Evolutionary conservation across 2,797 vertebrate genomes (phyloP).

Genomic region (Onychomys leucogaster): DNA sequence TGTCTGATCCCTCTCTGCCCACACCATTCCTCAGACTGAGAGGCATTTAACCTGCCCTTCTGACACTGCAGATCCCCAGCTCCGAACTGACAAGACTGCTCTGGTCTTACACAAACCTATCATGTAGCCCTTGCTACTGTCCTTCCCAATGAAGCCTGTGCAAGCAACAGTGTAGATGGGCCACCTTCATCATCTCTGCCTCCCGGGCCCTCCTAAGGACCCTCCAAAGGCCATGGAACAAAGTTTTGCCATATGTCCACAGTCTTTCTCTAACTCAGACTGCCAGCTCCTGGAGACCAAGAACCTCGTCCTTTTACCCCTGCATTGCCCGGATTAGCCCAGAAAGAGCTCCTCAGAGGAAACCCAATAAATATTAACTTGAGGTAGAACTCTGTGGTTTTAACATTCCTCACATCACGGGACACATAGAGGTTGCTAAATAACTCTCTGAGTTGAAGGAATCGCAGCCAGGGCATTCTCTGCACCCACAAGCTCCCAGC

Average conservation of each 20-base stretch:
- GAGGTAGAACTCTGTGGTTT: not conserved
- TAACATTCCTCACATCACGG: fast-evolving
- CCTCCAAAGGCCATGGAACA: not conserved
- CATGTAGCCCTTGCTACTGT: not conserved
- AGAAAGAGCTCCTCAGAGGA: not conserved
- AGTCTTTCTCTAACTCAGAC: not conserved
- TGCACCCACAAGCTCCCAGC: not conserved
- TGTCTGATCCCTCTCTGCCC: not conserved
- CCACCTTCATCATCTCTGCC: fast-evolving
- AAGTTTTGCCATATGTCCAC: not conserved
- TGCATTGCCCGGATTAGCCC: not conserved
- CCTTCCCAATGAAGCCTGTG: not conserved
- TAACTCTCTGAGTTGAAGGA: not conserved
- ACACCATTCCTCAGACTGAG: not conserved
- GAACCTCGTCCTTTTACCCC: fast-evolving
- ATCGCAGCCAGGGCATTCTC: not conserved
- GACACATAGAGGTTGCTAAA: not conserved
- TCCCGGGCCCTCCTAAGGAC: not conserved
- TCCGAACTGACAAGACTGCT: not conserved
- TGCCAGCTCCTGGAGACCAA: not conserved
- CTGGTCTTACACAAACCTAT: not conserved
- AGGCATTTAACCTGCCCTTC: not conserved
- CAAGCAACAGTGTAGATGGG: not conserved
- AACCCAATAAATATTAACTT: not conserved
- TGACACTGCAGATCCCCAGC: not conserved